phyloP scores from a whole-genome alignment of 1,140 invertebrate species.

The Drosophila nasuta region DNA sequence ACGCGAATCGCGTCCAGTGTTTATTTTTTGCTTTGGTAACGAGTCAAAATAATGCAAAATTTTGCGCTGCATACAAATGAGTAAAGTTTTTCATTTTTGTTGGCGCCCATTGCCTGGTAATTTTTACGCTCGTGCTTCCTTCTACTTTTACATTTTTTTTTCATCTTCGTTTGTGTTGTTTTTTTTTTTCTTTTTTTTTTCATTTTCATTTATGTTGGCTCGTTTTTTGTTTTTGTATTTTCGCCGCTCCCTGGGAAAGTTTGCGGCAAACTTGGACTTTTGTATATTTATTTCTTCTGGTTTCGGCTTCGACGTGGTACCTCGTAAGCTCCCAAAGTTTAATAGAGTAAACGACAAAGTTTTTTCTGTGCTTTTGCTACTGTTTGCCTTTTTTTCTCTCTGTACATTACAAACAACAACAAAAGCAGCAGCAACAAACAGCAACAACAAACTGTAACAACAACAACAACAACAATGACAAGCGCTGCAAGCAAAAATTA shows the following conservation, averaged over 20 bases:
- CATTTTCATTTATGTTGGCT: conserved; percentile 26
- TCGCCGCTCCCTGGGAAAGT: conserved; percentile 48
- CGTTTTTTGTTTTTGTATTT: conserved; percentile 22
- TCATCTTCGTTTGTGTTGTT: conserved; percentile 37
- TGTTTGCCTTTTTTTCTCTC: conserved; percentile 52
- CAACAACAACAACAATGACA: conserved; percentile 31
- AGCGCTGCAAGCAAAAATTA: conserved; percentile 62
- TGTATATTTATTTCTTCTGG: conserved; percentile 83
- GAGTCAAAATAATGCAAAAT: conserved; percentile 82
- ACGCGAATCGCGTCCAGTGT: conserved; percentile 31
- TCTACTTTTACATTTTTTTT: neutral
- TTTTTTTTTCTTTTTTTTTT: conserved; percentile 15
- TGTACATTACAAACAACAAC: conserved; percentile 64
- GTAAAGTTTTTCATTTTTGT: conserved; percentile 79
- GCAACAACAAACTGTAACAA: conserved; percentile 45
- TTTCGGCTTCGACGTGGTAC: conserved; percentile 79
- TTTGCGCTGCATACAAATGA: conserved; percentile 83
- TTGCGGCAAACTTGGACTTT: conserved; percentile 76
- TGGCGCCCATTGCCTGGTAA: conserved; percentile 61
- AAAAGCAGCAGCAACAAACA: conserved; percentile 25
- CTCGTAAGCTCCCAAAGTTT: conserved; percentile 83
- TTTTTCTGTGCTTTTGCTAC: conserved; percentile 63
- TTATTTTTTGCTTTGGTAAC: conserved; percentile 69
- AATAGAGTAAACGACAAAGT: conserved; percentile 84
- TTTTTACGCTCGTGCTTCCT: conserved; percentile 53